Evolutionary conservation across 2,113 vertebrate species (phyloP).

Genomic region (Trochalopteron elliotii): DNA sequence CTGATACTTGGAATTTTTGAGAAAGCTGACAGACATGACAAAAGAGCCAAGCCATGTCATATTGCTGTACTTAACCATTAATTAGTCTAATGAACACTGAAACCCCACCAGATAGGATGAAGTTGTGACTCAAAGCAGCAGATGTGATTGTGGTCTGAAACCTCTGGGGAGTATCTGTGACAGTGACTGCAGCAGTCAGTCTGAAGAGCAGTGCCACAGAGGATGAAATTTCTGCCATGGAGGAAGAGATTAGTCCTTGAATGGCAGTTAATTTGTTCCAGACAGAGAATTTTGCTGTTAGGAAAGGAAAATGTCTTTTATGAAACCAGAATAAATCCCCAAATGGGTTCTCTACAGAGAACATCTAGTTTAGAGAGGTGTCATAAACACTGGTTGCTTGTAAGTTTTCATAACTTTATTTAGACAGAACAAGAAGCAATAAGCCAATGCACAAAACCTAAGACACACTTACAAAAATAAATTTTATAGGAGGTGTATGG

Average conservation of each 20-base stretch:
- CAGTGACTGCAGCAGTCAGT: background rate
- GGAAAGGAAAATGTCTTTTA: slow-evolving; percentile 17
- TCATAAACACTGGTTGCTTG: background rate
- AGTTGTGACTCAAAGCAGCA: slow-evolving; percentile 44
- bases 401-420: background rate
- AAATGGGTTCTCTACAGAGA: background rate
- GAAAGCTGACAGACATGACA: background rate
- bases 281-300: slow-evolving; percentile 3
- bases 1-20: background rate
- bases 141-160: slow-evolving; percentile 32
- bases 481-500: background rate
- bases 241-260: slow-evolving; percentile 49
- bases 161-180: slow-evolving; percentile 1
- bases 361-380: background rate
- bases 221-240: slow-evolving; percentile 23
- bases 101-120: background rate
- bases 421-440: background rate
- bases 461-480: background rate
- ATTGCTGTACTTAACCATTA: background rate
- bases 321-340: slow-evolving; percentile 11
- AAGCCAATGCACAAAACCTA: background rate
- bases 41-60: background rate
- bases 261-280: slow-evolving; percentile 54
- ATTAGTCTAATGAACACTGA: slow-evolving; percentile 49
- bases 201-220: slow-evolving; percentile 25